Conservation (phyloP, 2,797 vertebrate species). For the Hafferia zeledoni region DNA sequence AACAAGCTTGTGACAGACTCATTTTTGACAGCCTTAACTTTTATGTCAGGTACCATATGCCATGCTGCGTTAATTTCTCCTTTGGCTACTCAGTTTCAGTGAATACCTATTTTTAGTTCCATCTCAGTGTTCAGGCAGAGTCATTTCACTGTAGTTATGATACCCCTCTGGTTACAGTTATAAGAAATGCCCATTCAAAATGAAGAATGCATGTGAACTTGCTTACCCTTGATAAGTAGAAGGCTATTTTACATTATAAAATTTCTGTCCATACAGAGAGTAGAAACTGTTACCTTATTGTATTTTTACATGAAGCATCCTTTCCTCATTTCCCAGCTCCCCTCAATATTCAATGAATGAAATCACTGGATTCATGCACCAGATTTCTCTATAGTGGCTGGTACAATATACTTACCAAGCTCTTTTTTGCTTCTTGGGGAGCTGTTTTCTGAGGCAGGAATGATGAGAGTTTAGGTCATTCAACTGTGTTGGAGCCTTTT, state of each 20-base stretch:
- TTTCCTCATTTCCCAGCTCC: background rate
- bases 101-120: background rate
- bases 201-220: background rate
- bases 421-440: conserved; percentile 13
- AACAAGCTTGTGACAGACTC: background rate
- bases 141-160: background rate
- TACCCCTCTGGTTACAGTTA: background rate
- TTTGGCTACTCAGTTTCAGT: background rate
- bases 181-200: background rate
- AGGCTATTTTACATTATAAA: background rate
- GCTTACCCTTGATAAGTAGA: background rate
- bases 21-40: background rate
- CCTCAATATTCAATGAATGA: background rate
- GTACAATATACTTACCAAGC: background rate
- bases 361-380: background rate
- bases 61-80: background rate
- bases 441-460: background rate
- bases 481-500: conserved; percentile 8
- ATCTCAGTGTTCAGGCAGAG: background rate
- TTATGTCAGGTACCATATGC: background rate
- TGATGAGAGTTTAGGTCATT: background rate
- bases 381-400: background rate
- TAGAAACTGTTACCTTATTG: background rate
- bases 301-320: background rate
- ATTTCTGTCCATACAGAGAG: background rate